Percentiles rank a stretch among this genome's conserved stretches.
Evolutionary conservation across 2,888 invertebrate genomes (phyloP).

Genomic region (Tipula unca): DNA sequence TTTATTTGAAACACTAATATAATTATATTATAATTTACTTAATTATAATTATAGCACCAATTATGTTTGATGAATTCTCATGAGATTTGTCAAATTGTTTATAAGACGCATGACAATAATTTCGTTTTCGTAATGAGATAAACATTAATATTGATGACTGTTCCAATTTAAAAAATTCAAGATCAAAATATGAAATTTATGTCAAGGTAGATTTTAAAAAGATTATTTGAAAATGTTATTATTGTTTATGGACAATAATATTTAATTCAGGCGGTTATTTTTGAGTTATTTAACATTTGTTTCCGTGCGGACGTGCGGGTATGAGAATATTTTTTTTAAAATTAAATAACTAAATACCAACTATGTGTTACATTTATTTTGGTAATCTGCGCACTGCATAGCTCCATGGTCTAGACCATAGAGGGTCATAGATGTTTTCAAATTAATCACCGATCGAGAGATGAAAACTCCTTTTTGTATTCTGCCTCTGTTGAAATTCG

Average conservation of each 20-base stretch:
- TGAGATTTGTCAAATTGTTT: not conserved
- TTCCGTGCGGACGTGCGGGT: too few relatives aligned
- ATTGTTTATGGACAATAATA: not conserved
- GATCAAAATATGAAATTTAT: not conserved
- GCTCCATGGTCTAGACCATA: too few relatives aligned
- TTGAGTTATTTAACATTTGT: not conserved
- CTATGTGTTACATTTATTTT: too few relatives aligned
- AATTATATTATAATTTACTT: not conserved
- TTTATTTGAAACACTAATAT: not conserved
- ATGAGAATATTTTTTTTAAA: too few relatives aligned
- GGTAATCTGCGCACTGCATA: too few relatives aligned
- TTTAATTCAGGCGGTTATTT: too few relatives aligned
- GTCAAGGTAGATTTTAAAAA: not conserved
- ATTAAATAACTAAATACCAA: too few relatives aligned
- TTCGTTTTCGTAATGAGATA: not conserved
- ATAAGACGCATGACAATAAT: not conserved
- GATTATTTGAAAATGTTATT: not conserved
- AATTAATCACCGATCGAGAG: too few relatives aligned
- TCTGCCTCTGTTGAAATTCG: too few relatives aligned
- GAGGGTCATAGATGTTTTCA: too few relatives aligned
- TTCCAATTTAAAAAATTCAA: not conserved
- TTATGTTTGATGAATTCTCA: not conserved
- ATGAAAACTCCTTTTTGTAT: too few relatives aligned
- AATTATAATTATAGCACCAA: not conserved
- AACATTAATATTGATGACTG: constrained; percentile 8